These are phyloP conservation scores for Morelia viridis DNA, from an alignment of 2,797 vertebrate species.

Conservation along the genomic window DNA sequence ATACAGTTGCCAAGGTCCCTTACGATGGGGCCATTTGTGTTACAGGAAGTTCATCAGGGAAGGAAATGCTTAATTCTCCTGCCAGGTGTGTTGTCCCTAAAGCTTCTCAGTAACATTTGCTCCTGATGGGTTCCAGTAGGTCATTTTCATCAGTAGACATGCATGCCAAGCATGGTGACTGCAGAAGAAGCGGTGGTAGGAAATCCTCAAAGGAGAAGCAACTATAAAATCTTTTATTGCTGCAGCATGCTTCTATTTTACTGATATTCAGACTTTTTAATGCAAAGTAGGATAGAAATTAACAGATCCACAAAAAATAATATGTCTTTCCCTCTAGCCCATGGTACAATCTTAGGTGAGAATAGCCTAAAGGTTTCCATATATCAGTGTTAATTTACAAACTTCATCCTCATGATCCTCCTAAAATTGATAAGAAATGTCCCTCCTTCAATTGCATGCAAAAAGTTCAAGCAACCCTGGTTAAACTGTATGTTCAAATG, in stretches of 20 bases:
- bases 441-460: neutral
- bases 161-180: neutral
- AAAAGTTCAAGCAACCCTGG: neutral
- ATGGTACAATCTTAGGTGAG: neutral
- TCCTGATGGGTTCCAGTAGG: neutral
- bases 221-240: neutral
- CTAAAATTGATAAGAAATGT: neutral
- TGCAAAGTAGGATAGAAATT: neutral
- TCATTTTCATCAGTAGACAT: neutral
- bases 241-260: neutral
- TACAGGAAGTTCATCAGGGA: neutral
- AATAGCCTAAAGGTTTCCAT: neutral
- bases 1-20: neutral
- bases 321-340: neutral
- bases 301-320: neutral
- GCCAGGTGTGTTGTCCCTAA: neutral
- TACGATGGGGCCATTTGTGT: neutral
- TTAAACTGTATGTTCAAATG: neutral
- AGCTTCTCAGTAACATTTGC: neutral
- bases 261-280: neutral
- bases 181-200: no score
- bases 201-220: no score
- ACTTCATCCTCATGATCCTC: neutral
- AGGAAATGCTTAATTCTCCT: neutral
- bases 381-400: neutral